phyloP scores from a whole-genome alignment of 2,797 vertebrate genomes.

The Nasua narica region DNA sequence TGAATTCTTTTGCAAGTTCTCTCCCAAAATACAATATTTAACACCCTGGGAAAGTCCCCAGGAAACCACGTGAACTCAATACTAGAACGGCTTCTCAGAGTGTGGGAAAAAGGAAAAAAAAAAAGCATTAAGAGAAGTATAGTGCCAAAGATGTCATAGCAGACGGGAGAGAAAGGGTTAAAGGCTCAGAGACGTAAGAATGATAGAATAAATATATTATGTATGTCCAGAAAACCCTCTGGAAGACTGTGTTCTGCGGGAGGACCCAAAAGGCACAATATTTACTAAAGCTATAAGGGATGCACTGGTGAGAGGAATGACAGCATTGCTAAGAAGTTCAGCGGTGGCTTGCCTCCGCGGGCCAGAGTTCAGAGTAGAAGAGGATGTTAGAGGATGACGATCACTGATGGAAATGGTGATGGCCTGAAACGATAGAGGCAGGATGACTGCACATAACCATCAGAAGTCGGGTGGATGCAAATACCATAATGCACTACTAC shows the following conservation, averaged over 20 bases:
- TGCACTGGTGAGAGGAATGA: not conserved
- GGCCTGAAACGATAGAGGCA: not conserved
- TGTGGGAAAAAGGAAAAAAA: not conserved
- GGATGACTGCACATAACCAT: not conserved
- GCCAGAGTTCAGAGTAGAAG: not conserved
- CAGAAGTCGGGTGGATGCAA: not conserved
- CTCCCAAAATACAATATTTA: constrained; percentile 11
- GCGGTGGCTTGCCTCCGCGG: not conserved
- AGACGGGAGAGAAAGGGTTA: not conserved
- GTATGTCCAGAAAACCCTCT: not conserved
- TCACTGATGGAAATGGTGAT: not conserved
- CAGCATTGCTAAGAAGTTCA: not conserved
- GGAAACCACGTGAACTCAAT: not conserved
- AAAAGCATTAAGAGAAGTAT: not conserved
- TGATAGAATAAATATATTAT: constrained; percentile 11
- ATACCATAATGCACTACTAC: not conserved
- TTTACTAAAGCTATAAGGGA: not conserved
- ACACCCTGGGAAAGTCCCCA: not conserved
- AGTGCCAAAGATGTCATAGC: not conserved
- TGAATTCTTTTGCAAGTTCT: not conserved
- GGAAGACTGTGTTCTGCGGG: not conserved
- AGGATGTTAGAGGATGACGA: not conserved
- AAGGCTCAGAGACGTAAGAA: constrained; percentile 4
- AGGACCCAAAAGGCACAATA: not conserved
- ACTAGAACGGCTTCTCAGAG: not conserved